phyloP scores from a whole-genome alignment of 2,888 invertebrate species.

The Choreutis nemorana region DNA sequence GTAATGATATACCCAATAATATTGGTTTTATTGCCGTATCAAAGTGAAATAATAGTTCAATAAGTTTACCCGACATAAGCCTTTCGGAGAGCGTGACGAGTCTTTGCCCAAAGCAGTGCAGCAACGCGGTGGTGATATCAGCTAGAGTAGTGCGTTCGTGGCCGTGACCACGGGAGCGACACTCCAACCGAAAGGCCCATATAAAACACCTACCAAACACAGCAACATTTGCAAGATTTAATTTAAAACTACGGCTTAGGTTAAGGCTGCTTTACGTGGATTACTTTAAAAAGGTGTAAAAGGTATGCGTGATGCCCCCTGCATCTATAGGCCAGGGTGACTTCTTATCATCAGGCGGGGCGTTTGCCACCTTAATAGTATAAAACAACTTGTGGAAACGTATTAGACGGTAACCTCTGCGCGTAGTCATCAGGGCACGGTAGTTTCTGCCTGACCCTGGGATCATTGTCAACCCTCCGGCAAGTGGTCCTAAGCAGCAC shows the following conservation, averaged over 20 bases:
- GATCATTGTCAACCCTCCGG: slow-evolving; percentile 21
- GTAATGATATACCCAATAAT: no score
- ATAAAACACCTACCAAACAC: slow-evolving; percentile 48
- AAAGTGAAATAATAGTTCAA: no score
- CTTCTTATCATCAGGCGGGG: no score
- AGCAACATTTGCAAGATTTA: no score
- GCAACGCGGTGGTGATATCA: slow-evolving; percentile 22
- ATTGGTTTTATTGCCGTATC: no score
- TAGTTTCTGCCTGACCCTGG: slow-evolving; percentile 15
- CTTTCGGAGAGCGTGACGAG: slow-evolving; percentile 21
- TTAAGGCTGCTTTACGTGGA: no score
- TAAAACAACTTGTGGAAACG: not conserved
- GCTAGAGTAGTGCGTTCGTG: slow-evolving; percentile 36
- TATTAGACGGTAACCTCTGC: slow-evolving; percentile 23
- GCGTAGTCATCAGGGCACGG: slow-evolving; percentile 36
- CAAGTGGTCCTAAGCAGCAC: slow-evolving; percentile 30
- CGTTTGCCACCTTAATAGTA: no score
- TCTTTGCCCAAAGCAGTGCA: slow-evolving; percentile 27
- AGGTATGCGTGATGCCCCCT: no score
- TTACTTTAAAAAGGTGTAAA: no score
- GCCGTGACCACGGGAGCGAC: slow-evolving; percentile 32
- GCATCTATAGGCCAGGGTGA: no score
- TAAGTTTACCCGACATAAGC: slow-evolving; percentile 39
- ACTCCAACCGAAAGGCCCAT: slow-evolving; percentile 48
- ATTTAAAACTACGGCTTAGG: no score